Base-by-base conservation (phyloP, 1,140 invertebrate genomes). In the Diuraphis noxia region DNA sequence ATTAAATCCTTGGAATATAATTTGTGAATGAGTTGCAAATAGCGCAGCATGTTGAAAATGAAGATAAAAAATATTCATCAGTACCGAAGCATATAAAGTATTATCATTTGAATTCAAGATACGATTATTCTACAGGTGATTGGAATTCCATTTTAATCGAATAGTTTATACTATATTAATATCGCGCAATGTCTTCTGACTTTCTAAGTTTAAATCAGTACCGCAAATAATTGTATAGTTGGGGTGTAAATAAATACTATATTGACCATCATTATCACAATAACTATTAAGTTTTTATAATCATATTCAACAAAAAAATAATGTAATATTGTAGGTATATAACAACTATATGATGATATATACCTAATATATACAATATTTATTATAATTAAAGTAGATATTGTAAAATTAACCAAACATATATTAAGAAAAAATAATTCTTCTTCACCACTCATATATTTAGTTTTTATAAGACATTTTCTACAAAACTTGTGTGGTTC, bases 1-100 rank as follows among this genome's bases (percentile, higher is more conserved):
- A 87, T 87, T 87, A 87, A 86, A 86, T 86, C 19, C 43, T 86
- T 36, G n/a, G 46, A 43, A 43, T 84, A 41, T 84, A 84, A 25
- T 84, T 84, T 84, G n/a, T 49, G 56, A 72, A 72, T 72, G 56
- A 72, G 30, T 72, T 17, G 56, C 30, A 2, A 72, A n/a, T n/a
- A 17, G 13, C 56, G 17, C 30, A n/a, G 56, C 30, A 72, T 72
- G 56, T 72, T 72, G 13, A 6, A 72, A 72, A 63, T n/a, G 2
- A 30, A n/a, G 56, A 63, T 30, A 72, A 72, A n/a, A 72, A 72
- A 72, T n/a, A 72, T 72, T 17, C 56, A n/a, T 72, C 34, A 72
- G 10, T 72, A 72, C 6, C 17, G 56, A n/a, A n/a, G 2, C 56
- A 1, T 72, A 72, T 72, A 72, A 72, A 63, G 5, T 72, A 72